Base-by-base conservation (phyloP, 2,113 vertebrate species). In the Dendrocopos noguchii region DNA sequence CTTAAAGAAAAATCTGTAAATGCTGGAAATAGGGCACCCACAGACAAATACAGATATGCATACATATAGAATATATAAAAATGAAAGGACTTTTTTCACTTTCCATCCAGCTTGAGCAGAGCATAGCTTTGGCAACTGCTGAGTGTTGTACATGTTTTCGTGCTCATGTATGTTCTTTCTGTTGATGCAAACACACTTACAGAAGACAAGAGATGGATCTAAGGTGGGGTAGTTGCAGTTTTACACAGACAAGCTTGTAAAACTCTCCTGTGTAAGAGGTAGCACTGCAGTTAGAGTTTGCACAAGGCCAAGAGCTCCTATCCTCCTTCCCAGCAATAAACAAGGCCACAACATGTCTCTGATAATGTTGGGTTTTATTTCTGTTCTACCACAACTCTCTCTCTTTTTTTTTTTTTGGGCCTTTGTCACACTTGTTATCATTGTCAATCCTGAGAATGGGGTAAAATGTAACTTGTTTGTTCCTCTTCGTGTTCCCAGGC, bases 391-490 rank as follows among this genome's bases (percentile, higher is more conserved):
- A 46, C 17, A 73, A 88, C 19, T 60, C 31, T 28, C 59, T 87
- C 52, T 71, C 33, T 61, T 53, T 44, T 67, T 87, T 72, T 73
- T 89, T 44, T 44, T 44, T 42, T 44, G 42, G 81, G 42, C 36
- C 56, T 8, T 81, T 91, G n/a, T 81, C n/a, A 42, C 36, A 34
- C 29, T 81, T 0, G 0, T 84, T 84, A 39, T n/a, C 3, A 0
- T 82, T 85, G 72, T 67, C 73, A 94, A 6, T 59, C 39, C 76
- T 31, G 16, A 80, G 72, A 95, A 88, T 7, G 36, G n/a, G 24
- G 36, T 14, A 46, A 87, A 85, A 64, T 3, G 3, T 86, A 75
- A 88, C n/a, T 86, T 95, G 91, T 96, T 95, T 96, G 82, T 91
- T 95, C 94, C 87, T 90, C 77, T 96, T 74, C 36, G 3, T 3